Base-by-base conservation (phyloP, 1,140 invertebrate species). In the Hydropsyche tenuis region DNA sequence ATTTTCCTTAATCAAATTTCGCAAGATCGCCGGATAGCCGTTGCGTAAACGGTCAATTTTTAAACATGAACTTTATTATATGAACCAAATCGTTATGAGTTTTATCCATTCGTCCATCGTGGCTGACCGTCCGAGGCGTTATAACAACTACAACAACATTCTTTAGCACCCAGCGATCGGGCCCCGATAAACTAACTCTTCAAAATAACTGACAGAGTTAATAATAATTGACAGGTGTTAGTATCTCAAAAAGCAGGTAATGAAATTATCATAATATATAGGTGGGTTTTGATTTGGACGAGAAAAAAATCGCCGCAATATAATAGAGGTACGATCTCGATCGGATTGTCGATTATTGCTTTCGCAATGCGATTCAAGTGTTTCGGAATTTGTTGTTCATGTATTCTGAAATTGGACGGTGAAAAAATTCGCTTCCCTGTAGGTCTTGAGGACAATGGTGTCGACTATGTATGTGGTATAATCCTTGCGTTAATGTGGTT, bases 181-280 rank as follows among this genome's bases (percentile, higher is more conserved):
- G 48, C 45, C 30, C 30, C 71, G 71, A 73, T 73, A 73, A 73
- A 73, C 71, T 64, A 73, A 73, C 71, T 73, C 63, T 73, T 73
- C 71, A 73, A 73, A 73, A 65, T 65, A 65, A 51, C 71, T 73
- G 71, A 65, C 71, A 73, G 71, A 65, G 71, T 73, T 73, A 73
- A 73, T 73, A 73, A 73, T 73, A 73, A 73, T 73, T 73, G 71
- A 73, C 71, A 73, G 71, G 71, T 73, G 71, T 73, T 64, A 73
- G 56, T 70, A 70, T 70, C 68, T 70, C 68, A 46, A 25, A 37
- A 37, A 56, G 45, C 62, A 73, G 60, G 56, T 73, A 73, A 73
- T 73, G 71, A 73, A 73, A 73, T 73, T 73, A 73, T 73, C 71
- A 73, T 73, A 73, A 73, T 73, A 65, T 65, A 65, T 65, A 73